A percentile compares a stretch with the other conserved stretches of the same genome.
Conservation (phyloP, 2,797 vertebrate species). For the Distichodus sexfasciatus region DNA sequence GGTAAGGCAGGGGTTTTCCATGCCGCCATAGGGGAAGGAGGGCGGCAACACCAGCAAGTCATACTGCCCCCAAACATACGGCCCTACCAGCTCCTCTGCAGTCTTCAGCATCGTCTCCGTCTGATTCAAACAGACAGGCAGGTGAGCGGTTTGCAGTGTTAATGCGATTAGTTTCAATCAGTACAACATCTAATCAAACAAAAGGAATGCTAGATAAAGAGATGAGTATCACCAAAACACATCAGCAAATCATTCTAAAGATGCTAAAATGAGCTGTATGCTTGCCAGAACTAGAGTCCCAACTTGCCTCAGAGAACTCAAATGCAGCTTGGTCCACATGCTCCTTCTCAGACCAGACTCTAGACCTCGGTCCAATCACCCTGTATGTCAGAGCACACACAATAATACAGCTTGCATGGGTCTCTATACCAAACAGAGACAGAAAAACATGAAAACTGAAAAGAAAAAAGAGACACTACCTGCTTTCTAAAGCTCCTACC, state of each 20-base stretch:
- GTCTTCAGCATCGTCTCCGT: conserved; percentile 91
- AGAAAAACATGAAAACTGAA: background rate
- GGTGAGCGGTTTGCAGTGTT: too few relatives aligned
- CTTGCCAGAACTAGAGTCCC: background rate
- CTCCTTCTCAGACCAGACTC: conserved; percentile 95
- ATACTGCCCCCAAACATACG: conserved; percentile 94
- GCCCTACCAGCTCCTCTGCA: conserved; percentile 88
- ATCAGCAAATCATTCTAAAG: too few relatives aligned
- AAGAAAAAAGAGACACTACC: conserved; percentile 66
- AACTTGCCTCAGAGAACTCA: conserved; percentile 91
- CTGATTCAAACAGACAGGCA: conserved; percentile 65
- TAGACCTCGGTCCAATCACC: conserved; percentile 88
- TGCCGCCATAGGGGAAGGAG: conserved; percentile 94
- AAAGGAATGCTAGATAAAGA: too few relatives aligned
- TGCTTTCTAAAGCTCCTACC: conserved; percentile 91
- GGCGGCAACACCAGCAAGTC: conserved; percentile 92
- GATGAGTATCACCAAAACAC: too few relatives aligned
- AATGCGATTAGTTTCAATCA: too few relatives aligned
- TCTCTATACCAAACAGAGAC: background rate
- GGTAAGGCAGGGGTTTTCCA: conserved; percentile 98
- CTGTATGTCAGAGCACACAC: conserved; percentile 62
- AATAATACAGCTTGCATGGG: background rate
- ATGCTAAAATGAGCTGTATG: too few relatives aligned
- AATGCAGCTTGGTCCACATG: conserved; percentile 86
- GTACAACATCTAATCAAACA: too few relatives aligned